Base-by-base conservation (phyloP, 1,140 invertebrate species). In the Maniola jurtina region DNA sequence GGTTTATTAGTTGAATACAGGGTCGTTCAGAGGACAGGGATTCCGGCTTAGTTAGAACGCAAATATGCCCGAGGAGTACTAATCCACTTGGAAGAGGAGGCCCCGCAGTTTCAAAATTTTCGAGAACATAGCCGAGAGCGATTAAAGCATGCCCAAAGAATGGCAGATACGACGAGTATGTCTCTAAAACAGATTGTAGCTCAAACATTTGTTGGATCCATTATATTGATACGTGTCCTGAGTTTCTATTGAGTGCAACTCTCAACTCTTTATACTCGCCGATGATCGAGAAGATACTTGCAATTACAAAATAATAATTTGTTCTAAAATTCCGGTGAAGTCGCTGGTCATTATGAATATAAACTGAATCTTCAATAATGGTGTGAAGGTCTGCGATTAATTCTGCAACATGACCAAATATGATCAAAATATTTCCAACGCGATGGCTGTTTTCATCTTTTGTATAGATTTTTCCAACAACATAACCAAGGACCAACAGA, bases 91-190 rank as follows among this genome's bases (percentile, higher is more conserved):
- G 75, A 0, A 88, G 7, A 5, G 84, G 81, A 1, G 81, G 76
- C 2, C 69, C 55, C 2, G 84, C 52, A 56, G 9, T 64, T 55
- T 80, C 72, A 38, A 87, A 72, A 40, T 89, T 82, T 60, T 89
- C 83, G 15, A 87, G 55, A 13, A 82, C 38, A 63, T 87, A 89
- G 48, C 87, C 87, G 10, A 84, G 6, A 11, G 80, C 81, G 84
- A 89, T 89, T 38, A 89, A 25, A 6, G 61, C 70, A 40, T 89
- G 83, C 25, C 87, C 87, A 9, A 88, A 54, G 54, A 82, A 82
- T 42, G 87, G 84, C 38, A 86, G 63, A 64, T 81, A 86, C 25
- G 25, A 25, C n/a, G n/a, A n/a, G n/a, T n/a, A n/a, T 38, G 68
- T 47, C 16, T 76, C 67, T 38, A 84, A 2, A 47, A 75, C 33